Evolutionary conservation across 2,888 invertebrate genomes (phyloP).

Genomic region (Ectemnius continuus): DNA sequence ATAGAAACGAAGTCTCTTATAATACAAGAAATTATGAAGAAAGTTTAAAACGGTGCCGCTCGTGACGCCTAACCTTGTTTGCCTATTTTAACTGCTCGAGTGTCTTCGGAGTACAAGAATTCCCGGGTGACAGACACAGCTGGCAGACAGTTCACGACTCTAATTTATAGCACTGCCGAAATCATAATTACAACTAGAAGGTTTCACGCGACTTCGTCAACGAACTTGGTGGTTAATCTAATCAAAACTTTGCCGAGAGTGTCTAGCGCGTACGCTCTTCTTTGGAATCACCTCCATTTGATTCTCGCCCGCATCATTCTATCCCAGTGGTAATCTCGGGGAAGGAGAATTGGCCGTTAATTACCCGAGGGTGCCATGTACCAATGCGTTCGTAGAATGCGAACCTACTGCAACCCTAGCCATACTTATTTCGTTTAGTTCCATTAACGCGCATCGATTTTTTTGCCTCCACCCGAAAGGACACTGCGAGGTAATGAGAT

Average conservation of each 20-base stretch:
- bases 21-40: constrained; percentile 47
- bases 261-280: neutral
- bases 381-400: neutral
- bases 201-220: neutral
- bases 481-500: neutral
- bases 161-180: constrained; percentile 5
- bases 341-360: neutral
- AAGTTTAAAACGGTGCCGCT: constrained; percentile 49
- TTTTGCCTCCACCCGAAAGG: neutral
- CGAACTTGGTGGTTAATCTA: neutral
- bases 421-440: too few species aligned
- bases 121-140: constrained; percentile 17
- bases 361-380: neutral
- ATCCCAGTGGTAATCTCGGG: neutral
- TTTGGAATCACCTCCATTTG: neutral
- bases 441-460: neutral
- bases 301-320: neutral
- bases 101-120: constrained; percentile 42
- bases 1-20: constrained; percentile 8
- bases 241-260: too few species aligned
- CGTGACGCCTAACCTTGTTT: constrained; percentile 41
- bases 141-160: constrained; percentile 6
- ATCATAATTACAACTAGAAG: neutral
- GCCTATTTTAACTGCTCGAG: constrained; percentile 41
- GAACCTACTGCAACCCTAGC: neutral